Percentiles rank a stretch among this genome's conserved stretches.
phyloP scores from a whole-genome alignment of 2,797 vertebrate genomes.

The Anisognathus igniventris region DNA sequence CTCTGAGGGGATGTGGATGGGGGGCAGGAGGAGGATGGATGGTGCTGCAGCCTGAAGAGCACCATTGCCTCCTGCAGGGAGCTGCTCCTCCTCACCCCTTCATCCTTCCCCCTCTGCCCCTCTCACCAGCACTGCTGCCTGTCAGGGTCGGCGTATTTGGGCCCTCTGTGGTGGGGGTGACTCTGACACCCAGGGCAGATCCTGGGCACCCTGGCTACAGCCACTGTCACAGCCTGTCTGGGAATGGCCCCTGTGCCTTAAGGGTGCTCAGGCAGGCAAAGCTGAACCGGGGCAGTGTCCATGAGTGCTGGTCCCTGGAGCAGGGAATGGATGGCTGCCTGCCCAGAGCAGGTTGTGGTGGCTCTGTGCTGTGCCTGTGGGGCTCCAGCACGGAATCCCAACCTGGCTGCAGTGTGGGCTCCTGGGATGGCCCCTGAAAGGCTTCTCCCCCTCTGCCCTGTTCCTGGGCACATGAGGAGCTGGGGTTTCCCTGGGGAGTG shows the following conservation, averaged over 20 bases:
- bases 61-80: neutral
- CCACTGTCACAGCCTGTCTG: neutral
- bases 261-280: neutral
- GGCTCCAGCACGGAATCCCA: neutral
- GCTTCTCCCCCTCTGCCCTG: neutral
- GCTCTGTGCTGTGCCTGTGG: rapidly evolving
- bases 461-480: rapidly evolving
- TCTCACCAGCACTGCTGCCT: neutral
- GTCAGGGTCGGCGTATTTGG: rapidly evolving
- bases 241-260: neutral
- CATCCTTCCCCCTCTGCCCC: neutral
- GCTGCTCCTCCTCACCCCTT: neutral
- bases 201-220: neutral
- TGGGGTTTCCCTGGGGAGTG: neutral
- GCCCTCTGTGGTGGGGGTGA: neutral
- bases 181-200: neutral
- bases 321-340: neutral
- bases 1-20: neutral
- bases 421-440: neutral
- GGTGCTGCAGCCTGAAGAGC: neutral
- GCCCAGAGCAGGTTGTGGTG: neutral
- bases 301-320: rapidly evolving
- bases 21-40: neutral
- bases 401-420: neutral
- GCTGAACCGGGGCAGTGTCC: neutral